Evolutionary conservation across 2,888 invertebrate species (phyloP).

Genomic region (Anthoptus insignis): DNA sequence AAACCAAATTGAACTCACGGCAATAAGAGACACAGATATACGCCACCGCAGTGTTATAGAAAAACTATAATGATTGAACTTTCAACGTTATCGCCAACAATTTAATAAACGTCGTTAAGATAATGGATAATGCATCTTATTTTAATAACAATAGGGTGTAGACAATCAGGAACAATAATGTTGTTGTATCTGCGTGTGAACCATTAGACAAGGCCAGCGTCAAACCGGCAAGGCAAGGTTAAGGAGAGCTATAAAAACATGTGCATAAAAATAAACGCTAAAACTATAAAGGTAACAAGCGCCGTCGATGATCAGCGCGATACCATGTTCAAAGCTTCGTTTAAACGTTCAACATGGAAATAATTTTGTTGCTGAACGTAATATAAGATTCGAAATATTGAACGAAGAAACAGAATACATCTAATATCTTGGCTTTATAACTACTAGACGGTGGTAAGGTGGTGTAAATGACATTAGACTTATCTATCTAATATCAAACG

Average conservation of each 20-base stretch:
- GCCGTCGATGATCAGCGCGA: neutral
- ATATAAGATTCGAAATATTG: too few species aligned
- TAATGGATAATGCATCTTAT: conserved; percentile 50
- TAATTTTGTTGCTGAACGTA: neutral
- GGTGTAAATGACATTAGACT: too few species aligned
- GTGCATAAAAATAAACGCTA: conserved; percentile 51
- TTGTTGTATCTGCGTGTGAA: conserved; percentile 57
- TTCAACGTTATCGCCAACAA: conserved; percentile 35
- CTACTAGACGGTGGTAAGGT: too few species aligned
- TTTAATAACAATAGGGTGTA: conserved; percentile 46
- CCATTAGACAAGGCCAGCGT: conserved; percentile 64
- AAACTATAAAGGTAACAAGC: conserved; percentile 20
- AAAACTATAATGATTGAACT: conserved; percentile 44
- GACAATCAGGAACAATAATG: conserved; percentile 41
- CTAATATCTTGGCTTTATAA: too few species aligned
- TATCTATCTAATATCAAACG: too few species aligned
- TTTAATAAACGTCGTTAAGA: conserved; percentile 16
- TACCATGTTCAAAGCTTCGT: neutral
- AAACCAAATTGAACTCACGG: conserved; percentile 21
- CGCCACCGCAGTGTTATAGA: conserved; percentile 32
- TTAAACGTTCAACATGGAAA: neutral
- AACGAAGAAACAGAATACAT: too few species aligned
- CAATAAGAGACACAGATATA: conserved; percentile 27
- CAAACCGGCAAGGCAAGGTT: conserved; percentile 69
- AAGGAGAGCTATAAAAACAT: conserved; percentile 70